Base-by-base conservation (phyloP, 2,888 invertebrate genomes). In the Globia sparganii region DNA sequence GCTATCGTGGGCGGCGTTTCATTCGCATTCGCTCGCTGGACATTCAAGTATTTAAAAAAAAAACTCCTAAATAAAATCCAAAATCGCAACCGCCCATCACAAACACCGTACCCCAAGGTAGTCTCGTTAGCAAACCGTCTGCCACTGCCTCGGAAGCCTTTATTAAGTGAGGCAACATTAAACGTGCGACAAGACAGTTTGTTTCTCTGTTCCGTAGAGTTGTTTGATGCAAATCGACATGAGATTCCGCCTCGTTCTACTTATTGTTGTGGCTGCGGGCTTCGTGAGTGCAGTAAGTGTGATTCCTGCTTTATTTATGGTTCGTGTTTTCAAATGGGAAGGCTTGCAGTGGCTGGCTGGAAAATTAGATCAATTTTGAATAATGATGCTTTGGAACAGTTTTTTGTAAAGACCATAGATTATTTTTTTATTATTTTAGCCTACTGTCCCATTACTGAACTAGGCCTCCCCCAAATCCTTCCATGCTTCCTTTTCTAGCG, bases 121-220 rank as follows among this genome's bases (percentile, higher is more conserved):
- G 87, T 88, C 82, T 89, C 79, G 79, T 87, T 89, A 88, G 83
- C 87, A 83, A 83, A 86, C 81, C 86, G 89, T 85, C 87, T 88
- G 88, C 77, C 83, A 88, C 78, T 86, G 79, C 80, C 82, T 83
- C 76, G 80, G 85, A 86, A 86, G 82, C 82, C 88, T 88, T 88
- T 88, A 88, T 88, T 88, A 88, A 89, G 88, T 88, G 80, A 88
- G 75, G 83, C 85, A 88, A 85, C 87, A 88, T 83, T 86, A 88
- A 88, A 85, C 85, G 87, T 77, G 85, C 72, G 78, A 85, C 77
- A 89, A 89, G 78, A 86, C 88, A 88, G 89, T 88, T 85, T 85
- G 88, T 85, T 86, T 86, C 82, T 80, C 82, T 77, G 87, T 79
- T 78, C 78, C 69, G 80, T 77, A 72, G 72, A 81, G 83, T 78